Evolutionary conservation across 1,140 invertebrate species (phyloP).

Genomic region (Euwallacea fornicatus): DNA sequence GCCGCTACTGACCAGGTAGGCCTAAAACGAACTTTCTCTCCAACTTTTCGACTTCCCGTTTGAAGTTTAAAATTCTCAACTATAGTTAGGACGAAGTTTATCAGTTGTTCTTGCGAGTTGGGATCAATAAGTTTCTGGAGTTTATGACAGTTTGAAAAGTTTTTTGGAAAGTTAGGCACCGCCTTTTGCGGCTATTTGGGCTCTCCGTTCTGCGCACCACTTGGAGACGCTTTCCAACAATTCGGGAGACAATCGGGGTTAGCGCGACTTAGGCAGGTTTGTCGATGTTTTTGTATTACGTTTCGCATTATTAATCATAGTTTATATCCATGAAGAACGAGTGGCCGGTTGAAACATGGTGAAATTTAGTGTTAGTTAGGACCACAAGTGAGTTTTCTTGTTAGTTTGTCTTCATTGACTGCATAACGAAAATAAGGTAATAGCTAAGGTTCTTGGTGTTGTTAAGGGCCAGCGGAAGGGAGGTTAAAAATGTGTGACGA

Average conservation of each 20-base stretch:
- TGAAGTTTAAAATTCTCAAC: slow-evolving; percentile 39
- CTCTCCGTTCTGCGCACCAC: slow-evolving; percentile 46
- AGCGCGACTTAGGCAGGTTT: slow-evolving; percentile 29
- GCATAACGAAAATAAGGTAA: too few species aligned
- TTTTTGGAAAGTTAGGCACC: slow-evolving; percentile 47
- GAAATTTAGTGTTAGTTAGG: too few species aligned
- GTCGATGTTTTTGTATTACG: slow-evolving; percentile 7
- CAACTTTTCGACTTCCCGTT: slow-evolving; percentile 31
- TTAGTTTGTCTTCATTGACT: too few species aligned
- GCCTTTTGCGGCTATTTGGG: slow-evolving; percentile 43
- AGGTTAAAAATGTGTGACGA: too few species aligned
- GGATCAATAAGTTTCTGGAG: slow-evolving; percentile 41
- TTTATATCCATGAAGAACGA: too few species aligned
- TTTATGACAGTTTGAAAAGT: slow-evolving; percentile 51
- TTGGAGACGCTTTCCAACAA: slow-evolving; percentile 35
- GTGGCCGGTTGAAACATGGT: too few species aligned
- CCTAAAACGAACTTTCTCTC: neutral
- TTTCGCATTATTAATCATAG: too few species aligned
- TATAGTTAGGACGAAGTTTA: slow-evolving; percentile 42
- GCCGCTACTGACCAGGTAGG: slow-evolving; percentile 38
- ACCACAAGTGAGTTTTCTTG: too few species aligned
- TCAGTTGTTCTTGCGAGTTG: slow-evolving; percentile 41
- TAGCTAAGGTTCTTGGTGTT: too few species aligned
- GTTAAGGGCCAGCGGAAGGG: too few species aligned
- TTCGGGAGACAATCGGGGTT: slow-evolving; percentile 35